Conservation (phyloP, 2,888 invertebrate species). For the Hymenopus coronatus region DNA sequence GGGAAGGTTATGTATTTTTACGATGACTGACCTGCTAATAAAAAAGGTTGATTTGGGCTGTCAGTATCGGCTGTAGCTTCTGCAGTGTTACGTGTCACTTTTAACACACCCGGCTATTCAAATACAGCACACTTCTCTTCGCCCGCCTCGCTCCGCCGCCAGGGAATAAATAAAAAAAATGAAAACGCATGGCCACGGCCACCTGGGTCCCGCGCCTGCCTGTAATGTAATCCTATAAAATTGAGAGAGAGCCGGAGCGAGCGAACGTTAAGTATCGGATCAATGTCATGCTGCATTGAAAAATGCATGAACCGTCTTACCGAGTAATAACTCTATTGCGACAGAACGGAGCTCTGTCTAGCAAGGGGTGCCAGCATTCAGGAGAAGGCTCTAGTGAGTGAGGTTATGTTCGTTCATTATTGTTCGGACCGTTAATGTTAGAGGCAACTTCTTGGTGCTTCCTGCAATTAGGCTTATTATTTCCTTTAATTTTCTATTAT, state of each 20-base stretch:
- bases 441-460: too few relatives aligned
- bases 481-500: too few relatives aligned
- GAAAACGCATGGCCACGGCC: constrained; percentile 11
- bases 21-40: not conserved
- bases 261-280: constrained; percentile 4
- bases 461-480: too few relatives aligned
- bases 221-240: constrained; percentile 19
- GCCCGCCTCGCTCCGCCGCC: not conserved
- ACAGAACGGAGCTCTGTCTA: not conserved
- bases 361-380: not conserved
- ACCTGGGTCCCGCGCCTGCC: constrained; percentile 10
- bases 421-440: too few relatives aligned
- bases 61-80: not conserved
- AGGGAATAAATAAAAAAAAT: constrained; percentile 17
- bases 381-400: not conserved
- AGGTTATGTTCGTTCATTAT: not conserved
- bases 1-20: not conserved
- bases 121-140: not conserved
- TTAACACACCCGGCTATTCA: not conserved
- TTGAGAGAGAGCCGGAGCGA: constrained; percentile 6
- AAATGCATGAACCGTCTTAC: constrained; percentile 20
- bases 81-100: not conserved
- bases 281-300: constrained; percentile 21
- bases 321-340: not conserved
- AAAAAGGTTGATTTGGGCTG: not conserved